These are phyloP conservation scores for Anthoscopus minutus DNA, from an alignment of 2,113 vertebrate species.

Conservation along the genomic window DNA sequence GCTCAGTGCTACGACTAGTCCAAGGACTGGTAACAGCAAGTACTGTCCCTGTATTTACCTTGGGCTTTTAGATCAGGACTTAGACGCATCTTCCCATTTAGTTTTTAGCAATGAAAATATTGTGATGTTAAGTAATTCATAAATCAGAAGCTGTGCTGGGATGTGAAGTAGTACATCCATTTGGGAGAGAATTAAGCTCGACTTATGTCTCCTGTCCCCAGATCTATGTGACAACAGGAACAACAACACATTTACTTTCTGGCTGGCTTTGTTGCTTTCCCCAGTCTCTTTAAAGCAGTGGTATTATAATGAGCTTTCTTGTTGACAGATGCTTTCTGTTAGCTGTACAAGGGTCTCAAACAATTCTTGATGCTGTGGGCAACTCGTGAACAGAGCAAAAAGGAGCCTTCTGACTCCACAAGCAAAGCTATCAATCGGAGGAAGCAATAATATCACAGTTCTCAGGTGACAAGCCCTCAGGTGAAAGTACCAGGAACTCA, in stretches of 20 bases:
- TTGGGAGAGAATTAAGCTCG: not conserved
- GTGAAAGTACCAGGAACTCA: not conserved
- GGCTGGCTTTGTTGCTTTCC: not conserved
- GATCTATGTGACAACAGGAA: not conserved
- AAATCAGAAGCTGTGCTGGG: not conserved
- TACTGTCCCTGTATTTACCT: not conserved
- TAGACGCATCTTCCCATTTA: not conserved
- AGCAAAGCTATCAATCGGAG: not conserved
- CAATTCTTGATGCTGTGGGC: slow-evolving; percentile 4
- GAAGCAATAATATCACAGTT: not conserved
- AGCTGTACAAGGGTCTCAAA: not conserved
- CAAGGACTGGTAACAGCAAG: not conserved
- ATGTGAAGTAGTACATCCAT: not conserved
- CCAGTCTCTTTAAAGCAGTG: not conserved
- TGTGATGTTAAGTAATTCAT: not conserved
- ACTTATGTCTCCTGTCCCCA: not conserved
- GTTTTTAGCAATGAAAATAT: not conserved
- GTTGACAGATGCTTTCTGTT: not conserved
- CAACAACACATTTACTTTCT: not conserved
- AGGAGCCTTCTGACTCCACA: not conserved
- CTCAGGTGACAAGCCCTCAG: not conserved
- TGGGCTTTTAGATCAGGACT: not conserved
- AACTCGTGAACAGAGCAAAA: not conserved
- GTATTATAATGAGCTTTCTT: not conserved
- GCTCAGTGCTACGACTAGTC: not conserved